A percentile compares a stretch with the other conserved stretches of the same genome.
Evolutionary conservation across 2,113 vertebrate genomes (phyloP).

Genomic region (Cervus canadensis): DNA sequence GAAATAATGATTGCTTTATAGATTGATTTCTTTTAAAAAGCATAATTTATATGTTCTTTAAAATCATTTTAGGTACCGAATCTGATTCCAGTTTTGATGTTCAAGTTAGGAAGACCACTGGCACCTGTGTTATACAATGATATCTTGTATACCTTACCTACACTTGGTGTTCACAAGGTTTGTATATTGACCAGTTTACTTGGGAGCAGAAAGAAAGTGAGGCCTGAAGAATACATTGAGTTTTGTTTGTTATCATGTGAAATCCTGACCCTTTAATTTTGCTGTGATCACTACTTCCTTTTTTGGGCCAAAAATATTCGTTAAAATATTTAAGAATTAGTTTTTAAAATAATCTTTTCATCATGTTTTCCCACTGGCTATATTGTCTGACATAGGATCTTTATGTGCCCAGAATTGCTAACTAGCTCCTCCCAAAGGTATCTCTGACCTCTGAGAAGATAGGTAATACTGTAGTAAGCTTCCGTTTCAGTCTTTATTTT

Average conservation of each 20-base stretch:
- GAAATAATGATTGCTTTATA: background rate
- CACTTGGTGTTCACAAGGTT: conserved; percentile 94
- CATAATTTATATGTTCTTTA: conserved; percentile 15
- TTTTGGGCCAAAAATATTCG: background rate
- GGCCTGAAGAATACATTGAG: background rate
- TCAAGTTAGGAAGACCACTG: conserved; percentile 87
- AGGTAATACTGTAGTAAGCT: background rate
- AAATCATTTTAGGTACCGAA: conserved; percentile 87
- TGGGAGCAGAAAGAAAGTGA: background rate
- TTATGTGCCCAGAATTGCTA: background rate
- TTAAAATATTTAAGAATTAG: background rate
- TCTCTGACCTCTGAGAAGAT: background rate
- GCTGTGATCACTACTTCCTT: background rate
- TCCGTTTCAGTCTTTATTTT: background rate
- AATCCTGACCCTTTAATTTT: conserved; percentile 19
- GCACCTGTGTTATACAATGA: conserved; percentile 83
- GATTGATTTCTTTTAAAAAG: background rate
- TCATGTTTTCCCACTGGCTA: background rate
- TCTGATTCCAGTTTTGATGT: conserved; percentile 90
- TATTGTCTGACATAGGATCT: background rate
- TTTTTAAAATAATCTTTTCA: background rate
- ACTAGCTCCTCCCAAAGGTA: background rate
- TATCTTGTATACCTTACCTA: conserved; percentile 89
- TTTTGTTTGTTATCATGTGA: conserved; percentile 5
- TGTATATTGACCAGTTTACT: conserved; percentile 45